Percentiles rank a stretch among this genome's conserved stretches.
Evolutionary conservation across 2,113 vertebrate species (phyloP).

Genomic region (Prochilodus magdalenae): DNA sequence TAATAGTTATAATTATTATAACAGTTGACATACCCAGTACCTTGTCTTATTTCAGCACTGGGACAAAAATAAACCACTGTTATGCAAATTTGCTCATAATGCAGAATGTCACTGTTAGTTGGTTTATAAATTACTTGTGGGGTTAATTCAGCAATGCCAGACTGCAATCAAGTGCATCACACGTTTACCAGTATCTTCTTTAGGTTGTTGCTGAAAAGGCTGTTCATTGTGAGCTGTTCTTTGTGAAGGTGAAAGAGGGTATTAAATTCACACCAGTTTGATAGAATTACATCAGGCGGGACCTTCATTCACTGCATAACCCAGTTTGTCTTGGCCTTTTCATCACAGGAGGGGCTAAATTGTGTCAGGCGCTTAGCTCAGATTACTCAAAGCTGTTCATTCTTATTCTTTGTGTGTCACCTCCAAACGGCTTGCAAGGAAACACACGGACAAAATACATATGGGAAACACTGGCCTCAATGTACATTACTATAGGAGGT

Average conservation of each 20-base stretch:
- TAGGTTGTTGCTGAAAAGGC: not conserved
- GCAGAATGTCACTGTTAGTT: too few relatives aligned
- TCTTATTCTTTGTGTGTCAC: too few relatives aligned
- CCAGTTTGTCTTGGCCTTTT: not conserved
- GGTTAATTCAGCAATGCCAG: too few relatives aligned
- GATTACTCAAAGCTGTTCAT: not conserved
- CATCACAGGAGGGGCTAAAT: not conserved
- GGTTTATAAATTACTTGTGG: too few relatives aligned
- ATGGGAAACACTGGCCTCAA: not conserved
- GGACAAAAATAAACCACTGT: too few relatives aligned
- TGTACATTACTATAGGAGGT: too few relatives aligned
- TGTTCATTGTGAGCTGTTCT: not conserved
- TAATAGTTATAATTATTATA: too few relatives aligned
- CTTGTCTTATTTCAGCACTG: too few relatives aligned
- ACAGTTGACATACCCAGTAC: too few relatives aligned
- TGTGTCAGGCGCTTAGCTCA: not conserved
- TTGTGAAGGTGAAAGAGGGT: not conserved
- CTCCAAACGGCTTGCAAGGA: not conserved
- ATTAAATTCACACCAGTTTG: not conserved
- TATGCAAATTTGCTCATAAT: too few relatives aligned
- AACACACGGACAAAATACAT: not conserved
- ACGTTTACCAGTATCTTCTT: not conserved
- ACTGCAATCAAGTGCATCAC: too few relatives aligned
- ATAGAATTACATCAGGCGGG: not conserved
- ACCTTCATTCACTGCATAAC: not conserved